These are phyloP conservation scores for Astreopora myriophthalma DNA, from an alignment of 64 coral and sea anemone genomes.

Conservation along the genomic window DNA sequence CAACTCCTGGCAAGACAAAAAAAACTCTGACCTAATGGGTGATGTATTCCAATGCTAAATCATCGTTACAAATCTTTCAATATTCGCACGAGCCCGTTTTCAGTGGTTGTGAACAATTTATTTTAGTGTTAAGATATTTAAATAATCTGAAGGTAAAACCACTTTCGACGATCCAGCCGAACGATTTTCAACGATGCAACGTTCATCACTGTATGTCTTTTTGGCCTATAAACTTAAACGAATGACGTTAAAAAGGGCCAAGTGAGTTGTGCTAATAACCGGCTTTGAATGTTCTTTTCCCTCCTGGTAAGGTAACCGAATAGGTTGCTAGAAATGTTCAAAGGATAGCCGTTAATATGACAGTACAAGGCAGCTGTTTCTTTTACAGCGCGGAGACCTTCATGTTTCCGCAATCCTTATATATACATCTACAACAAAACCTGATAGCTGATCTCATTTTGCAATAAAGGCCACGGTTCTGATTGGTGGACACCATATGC, in stretches of 20 bases:
- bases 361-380: slow-evolving; percentile 67
- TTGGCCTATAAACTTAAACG: too few species aligned
- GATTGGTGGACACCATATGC: slow-evolving; percentile 77
- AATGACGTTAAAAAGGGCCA: background rate
- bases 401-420: slow-evolving; percentile 63
- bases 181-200: too few species aligned
- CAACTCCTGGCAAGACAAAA: too few species aligned
- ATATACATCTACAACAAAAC: slow-evolving; percentile 73
- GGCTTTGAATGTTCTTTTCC: background rate
- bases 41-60: too few species aligned
- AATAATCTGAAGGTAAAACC: too few species aligned
- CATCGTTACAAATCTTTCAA: too few species aligned
- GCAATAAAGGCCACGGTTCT: slow-evolving; percentile 44
- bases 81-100: too few species aligned
- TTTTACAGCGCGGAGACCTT: slow-evolving; percentile 56
- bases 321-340: background rate
- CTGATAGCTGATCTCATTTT: slow-evolving; percentile 62
- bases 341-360: slow-evolving; percentile 75
- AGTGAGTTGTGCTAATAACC: background rate
- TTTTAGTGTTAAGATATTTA: too few species aligned
- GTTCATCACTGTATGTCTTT: too few species aligned
- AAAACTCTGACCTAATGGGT: too few species aligned
- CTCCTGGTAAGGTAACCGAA: background rate
- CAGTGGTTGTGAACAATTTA: too few species aligned
- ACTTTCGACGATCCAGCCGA: too few species aligned